A percentile compares a stretch with the other conserved stretches of the same genome.
Evolutionary conservation across 2,888 invertebrate genomes (phyloP).

Genomic region (Hydroisotoma schaefferi): DNA sequence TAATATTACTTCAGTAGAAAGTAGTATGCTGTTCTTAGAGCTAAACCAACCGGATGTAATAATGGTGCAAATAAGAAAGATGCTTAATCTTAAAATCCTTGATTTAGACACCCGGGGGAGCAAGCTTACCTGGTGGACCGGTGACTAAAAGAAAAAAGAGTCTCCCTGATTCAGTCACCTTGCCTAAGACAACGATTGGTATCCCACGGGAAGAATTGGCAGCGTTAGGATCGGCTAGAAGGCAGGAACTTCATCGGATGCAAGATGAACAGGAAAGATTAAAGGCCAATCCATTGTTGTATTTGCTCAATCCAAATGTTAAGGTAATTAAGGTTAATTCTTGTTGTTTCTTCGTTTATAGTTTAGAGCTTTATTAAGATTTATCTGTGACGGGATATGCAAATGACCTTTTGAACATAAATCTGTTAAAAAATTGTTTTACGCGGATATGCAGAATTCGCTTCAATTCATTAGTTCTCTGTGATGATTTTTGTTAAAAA

Average conservation of each 20-base stretch:
- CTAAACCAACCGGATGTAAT: too few species aligned
- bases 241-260: slow-evolving; percentile 90
- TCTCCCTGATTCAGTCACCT: slow-evolving; percentile 86
- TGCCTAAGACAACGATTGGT: slow-evolving; percentile 72
- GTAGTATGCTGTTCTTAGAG: too few species aligned
- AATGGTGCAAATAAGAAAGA: not conserved
- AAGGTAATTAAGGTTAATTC: slow-evolving; percentile 64
- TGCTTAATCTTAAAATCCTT: not conserved
- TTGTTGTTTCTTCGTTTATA: slow-evolving; percentile 7
- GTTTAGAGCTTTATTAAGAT: too few species aligned
- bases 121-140: slow-evolving; percentile 56
- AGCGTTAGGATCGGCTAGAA: slow-evolving; percentile 83
- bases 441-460: too few species aligned
- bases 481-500: too few species aligned
- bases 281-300: slow-evolving; percentile 89
- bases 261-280: slow-evolving; percentile 87
- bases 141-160: slow-evolving; percentile 91
- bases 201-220: slow-evolving; percentile 96
- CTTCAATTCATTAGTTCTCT: too few species aligned
- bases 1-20: too few species aligned
- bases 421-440: too few species aligned
- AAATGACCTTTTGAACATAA: too few species aligned
- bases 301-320: slow-evolving; percentile 94
- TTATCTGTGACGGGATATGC: too few species aligned
- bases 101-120: slow-evolving; percentile 22